Conservation (phyloP, 2,113 vertebrate species). For the Erpornis zantholeuca region DNA sequence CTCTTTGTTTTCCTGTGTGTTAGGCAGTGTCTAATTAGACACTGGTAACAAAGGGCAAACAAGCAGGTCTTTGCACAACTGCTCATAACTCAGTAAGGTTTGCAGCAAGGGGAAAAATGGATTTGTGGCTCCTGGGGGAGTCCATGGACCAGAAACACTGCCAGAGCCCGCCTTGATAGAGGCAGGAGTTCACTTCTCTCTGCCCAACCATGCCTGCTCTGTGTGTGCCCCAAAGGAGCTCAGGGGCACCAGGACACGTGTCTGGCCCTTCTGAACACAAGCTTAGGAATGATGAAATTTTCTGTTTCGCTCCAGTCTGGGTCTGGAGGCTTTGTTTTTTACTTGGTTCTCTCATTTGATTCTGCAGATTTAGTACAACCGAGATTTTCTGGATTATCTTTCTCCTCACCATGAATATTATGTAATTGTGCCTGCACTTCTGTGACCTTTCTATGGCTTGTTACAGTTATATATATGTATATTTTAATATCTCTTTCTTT, state of each 20-base stretch:
- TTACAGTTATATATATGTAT: background rate
- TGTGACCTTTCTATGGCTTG: background rate
- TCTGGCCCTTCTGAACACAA: accelerated
- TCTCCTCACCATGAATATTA: background rate
- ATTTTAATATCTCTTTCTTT: background rate
- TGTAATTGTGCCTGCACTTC: background rate
- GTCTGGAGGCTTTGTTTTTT: background rate
- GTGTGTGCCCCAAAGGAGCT: background rate
- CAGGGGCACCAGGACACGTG: accelerated
- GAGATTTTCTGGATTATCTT: background rate
- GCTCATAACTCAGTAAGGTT: background rate
- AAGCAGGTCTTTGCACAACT: background rate
- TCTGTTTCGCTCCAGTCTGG: background rate
- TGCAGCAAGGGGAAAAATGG: background rate
- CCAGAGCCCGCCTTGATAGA: accelerated
- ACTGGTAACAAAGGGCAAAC: background rate
- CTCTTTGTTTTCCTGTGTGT: background rate
- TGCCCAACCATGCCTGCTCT: background rate
- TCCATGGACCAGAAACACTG: background rate
- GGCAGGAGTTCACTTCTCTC: background rate
- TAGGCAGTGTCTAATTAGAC: background rate
- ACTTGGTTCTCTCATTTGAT: background rate
- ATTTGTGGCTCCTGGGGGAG: background rate
- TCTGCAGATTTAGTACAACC: background rate
- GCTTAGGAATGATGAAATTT: background rate